Conservation (phyloP, 2,888 invertebrate species). For the Neoscelio sp. region DNA sequence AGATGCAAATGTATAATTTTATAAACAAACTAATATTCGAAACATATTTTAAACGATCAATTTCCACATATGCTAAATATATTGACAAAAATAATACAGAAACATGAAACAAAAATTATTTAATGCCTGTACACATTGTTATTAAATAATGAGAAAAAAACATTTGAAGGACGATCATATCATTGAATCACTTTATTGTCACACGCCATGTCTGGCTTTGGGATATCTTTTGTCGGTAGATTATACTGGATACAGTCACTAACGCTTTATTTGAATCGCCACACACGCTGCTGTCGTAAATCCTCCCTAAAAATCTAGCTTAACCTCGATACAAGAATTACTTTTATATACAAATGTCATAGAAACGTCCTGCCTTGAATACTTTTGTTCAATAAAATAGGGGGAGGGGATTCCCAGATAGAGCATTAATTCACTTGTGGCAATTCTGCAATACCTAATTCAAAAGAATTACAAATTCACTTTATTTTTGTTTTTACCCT, state of each 20-base stretch:
- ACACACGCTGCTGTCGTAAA: constrained; percentile 69
- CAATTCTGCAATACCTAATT: constrained; percentile 1
- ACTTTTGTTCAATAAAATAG: constrained; percentile 17
- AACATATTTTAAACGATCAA: no score
- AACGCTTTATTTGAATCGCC: constrained; percentile 79
- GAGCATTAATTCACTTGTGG: constrained; percentile 10
- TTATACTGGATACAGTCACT: constrained; percentile 82
- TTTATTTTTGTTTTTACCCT: no score
- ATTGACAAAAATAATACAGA: no score
- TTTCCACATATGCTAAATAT: no score
- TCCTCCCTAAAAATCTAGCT: constrained; percentile 41
- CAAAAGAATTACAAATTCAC: not conserved
- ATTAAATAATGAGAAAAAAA: constrained; percentile 32
- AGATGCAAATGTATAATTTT: no score
- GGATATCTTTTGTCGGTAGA: constrained; percentile 82
- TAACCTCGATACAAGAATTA: constrained; percentile 45
- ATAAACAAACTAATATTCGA: no score
- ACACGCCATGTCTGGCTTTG: constrained; percentile 82
- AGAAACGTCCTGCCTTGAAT: constrained; percentile 37
- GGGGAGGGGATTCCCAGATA: constrained; percentile 26
- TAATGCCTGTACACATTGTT: constrained; percentile 5
- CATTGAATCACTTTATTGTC: constrained; percentile 83
- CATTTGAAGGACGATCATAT: constrained; percentile 69
- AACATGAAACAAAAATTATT: no score
- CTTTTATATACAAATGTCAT: constrained; percentile 51